Conservation (phyloP, 2,113 vertebrate species). For the Hipposideros armiger region DNA sequence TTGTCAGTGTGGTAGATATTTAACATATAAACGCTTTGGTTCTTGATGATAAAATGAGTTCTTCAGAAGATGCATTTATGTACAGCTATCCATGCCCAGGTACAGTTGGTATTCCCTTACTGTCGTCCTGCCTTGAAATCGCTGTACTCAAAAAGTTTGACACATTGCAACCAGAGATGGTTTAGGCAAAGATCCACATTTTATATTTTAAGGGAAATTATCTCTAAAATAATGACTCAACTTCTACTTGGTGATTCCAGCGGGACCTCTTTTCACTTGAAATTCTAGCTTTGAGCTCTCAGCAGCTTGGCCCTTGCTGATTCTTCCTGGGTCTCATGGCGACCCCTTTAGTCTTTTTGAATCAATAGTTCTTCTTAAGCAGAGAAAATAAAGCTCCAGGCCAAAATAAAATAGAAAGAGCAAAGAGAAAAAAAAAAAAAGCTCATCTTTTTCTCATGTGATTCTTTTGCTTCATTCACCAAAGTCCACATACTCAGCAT, state of each 20-base stretch:
- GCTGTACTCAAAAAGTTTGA: not conserved
- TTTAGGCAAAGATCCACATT: not conserved
- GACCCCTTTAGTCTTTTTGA: not conserved
- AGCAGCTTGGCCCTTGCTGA: not conserved
- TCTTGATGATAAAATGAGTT: not conserved
- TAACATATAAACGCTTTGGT: not conserved
- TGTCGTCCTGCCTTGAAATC: no score
- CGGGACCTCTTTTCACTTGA: not conserved
- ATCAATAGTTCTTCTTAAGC: slow-evolving; percentile 61
- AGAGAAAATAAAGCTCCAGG: slow-evolving; percentile 47
- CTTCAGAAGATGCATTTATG: not conserved
- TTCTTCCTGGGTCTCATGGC: not conserved
- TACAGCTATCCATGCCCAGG: not conserved
- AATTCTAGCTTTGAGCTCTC: not conserved
- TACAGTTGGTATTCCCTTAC: not conserved
- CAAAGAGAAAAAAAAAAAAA: not conserved
- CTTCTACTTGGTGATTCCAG: not conserved
- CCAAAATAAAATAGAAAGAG: slow-evolving; percentile 38
- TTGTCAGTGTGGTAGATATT: not conserved
- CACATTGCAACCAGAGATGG: not conserved
- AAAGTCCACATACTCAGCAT: not conserved
- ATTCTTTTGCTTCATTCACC: slow-evolving; percentile 38
- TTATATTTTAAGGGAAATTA: slow-evolving; percentile 19
- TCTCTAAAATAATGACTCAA: not conserved
- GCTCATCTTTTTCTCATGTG: not conserved